Conservation (phyloP, 2,113 vertebrate species). For the Heloderma charlesbogerti region DNA sequence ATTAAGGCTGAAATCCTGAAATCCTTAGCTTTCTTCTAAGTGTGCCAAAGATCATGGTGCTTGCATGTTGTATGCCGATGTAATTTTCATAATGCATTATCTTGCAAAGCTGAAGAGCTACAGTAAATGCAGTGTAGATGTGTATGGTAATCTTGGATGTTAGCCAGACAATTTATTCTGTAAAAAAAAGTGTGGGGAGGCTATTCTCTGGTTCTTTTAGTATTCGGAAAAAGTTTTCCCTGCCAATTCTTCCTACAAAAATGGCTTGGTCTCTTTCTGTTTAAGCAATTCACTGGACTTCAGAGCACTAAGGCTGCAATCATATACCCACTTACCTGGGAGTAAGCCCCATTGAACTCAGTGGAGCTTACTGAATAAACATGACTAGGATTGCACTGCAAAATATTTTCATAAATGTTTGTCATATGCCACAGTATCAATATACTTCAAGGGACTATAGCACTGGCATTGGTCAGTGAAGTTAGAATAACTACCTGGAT, state of each 20-base stretch:
- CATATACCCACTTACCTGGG: neutral
- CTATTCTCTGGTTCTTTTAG: constrained; percentile 54
- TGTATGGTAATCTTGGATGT: constrained; percentile 58
- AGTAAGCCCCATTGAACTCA: neutral
- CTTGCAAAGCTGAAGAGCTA: constrained; percentile 51
- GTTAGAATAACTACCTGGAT: neutral
- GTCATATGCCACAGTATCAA: no score
- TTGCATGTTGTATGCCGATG: neutral
- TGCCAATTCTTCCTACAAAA: constrained; percentile 36
- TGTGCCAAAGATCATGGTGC: neutral
- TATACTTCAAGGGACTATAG: neutral
- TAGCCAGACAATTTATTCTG: constrained; percentile 69
- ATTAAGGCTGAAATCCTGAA: neutral
- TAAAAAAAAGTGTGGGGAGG: constrained; percentile 44
- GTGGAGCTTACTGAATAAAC: neutral
- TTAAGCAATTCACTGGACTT: neutral
- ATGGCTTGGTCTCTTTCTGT: constrained; percentile 25
- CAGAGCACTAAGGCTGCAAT: no score
- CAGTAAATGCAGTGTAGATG: constrained; percentile 54
- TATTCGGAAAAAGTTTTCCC: constrained; percentile 43
- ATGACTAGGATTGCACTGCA: neutral
- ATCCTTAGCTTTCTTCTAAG: neutral
- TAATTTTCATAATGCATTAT: constrained; percentile 44
- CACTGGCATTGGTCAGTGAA: neutral
- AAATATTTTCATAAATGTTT: neutral